Conservation (phyloP, 2,888 invertebrate genomes). For the Belgica antarctica region DNA sequence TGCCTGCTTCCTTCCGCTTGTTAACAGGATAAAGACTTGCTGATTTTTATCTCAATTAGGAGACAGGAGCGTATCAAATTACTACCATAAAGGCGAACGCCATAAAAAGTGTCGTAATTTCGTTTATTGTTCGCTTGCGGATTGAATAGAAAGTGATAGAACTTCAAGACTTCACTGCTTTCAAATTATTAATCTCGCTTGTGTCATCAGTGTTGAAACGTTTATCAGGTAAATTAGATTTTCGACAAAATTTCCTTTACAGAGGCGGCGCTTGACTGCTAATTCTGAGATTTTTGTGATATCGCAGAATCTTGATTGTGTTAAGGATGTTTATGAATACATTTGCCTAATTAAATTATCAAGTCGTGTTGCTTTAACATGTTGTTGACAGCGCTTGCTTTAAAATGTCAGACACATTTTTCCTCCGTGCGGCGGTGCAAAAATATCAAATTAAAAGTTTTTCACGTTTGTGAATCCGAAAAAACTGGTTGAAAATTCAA, state of each 20-base stretch:
- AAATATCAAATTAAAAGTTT: background rate
- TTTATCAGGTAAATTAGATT: slow-evolving; percentile 11
- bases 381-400: too few species aligned
- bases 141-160: background rate
- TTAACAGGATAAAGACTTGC: background rate
- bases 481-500: background rate
- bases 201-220: background rate
- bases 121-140: too few species aligned
- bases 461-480: background rate
- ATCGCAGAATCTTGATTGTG: slow-evolving; percentile 1
- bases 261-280: background rate
- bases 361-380: background rate
- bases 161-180: background rate
- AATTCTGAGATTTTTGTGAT: background rate
- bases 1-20: background rate
- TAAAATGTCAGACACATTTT: background rate
- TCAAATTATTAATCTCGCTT: slow-evolving; percentile 11
- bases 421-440: background rate
- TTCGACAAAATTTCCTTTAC: background rate
- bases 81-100: background rate
- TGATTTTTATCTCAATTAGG: slow-evolving; percentile 10
- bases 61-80: slow-evolving; percentile 1
- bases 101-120: too few species aligned
- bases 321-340: slow-evolving; percentile 4
- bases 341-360: background rate